Conservation (phyloP, 2,797 vertebrate genomes). For the Podarcis lilfordi region DNA sequence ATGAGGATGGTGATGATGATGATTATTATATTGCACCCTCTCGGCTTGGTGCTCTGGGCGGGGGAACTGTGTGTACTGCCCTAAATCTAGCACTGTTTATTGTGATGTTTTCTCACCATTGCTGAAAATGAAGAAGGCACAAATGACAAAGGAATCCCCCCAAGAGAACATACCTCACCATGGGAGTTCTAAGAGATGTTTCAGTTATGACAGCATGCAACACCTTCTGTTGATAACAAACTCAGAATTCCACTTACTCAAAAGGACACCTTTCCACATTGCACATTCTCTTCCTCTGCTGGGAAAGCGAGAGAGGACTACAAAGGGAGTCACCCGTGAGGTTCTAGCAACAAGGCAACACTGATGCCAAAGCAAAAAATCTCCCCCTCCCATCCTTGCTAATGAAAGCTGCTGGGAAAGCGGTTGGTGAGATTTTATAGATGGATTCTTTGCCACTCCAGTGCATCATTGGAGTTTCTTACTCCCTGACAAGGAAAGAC, state of each 20-base stretch:
- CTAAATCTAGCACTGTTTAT: too few species aligned
- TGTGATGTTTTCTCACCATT: background rate
- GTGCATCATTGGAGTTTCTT: slow-evolving; percentile 56
- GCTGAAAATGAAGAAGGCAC: background rate
- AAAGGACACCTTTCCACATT: background rate
- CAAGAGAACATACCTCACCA: fast-evolving
- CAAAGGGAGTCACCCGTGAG: slow-evolving; percentile 2
- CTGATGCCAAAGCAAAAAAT: slow-evolving; percentile 33
- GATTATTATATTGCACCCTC: too few species aligned
- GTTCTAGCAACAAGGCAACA: background rate
- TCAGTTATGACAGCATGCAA: background rate
- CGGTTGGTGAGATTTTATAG: slow-evolving; percentile 52
- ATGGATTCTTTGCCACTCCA: slow-evolving; percentile 58
- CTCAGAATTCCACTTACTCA: background rate
- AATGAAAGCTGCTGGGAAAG: slow-evolving; percentile 48
- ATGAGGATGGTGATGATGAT: too few species aligned
- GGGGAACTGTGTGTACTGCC: too few species aligned
- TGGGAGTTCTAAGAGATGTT: background rate
- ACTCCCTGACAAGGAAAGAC: slow-evolving; percentile 48
- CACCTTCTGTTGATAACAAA: background rate
- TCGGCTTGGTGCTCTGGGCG: too few species aligned
- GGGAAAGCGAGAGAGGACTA: background rate
- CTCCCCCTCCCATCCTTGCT: background rate
- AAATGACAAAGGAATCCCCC: fast-evolving
- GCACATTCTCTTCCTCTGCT: background rate